Percentiles rank a stretch among this genome's conserved stretches.
Evolutionary conservation across 2,113 vertebrate genomes (phyloP).

Genomic region (Atherinomorus stipes): DNA sequence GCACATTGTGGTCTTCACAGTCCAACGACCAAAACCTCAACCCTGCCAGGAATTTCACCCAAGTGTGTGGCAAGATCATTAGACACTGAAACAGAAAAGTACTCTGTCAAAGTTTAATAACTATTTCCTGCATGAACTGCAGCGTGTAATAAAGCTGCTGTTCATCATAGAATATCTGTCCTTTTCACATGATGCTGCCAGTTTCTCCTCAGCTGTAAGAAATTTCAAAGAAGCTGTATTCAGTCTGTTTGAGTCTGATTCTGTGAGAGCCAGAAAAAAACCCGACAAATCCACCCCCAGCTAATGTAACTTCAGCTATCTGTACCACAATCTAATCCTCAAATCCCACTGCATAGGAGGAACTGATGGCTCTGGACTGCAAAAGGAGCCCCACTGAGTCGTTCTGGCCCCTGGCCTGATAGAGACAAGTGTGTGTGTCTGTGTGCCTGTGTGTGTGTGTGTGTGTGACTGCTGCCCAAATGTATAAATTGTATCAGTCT

Average conservation of each 20-base stretch:
- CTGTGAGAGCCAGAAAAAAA: slow-evolving; percentile 24
- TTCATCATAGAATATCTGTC: slow-evolving; percentile 5
- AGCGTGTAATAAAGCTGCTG: background rate
- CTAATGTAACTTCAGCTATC: slow-evolving; percentile 47
- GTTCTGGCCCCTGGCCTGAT: slow-evolving; percentile 38
- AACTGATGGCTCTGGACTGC: slow-evolving; percentile 35
- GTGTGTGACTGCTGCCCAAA: slow-evolving; percentile 20
- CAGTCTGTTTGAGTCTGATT: slow-evolving; percentile 12
- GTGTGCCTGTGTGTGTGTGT: slow-evolving; percentile 11
- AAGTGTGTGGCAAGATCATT: slow-evolving; percentile 64
- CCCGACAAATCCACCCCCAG: slow-evolving; percentile 42
- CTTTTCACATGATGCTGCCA: slow-evolving; percentile 17
- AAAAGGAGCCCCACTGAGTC: slow-evolving; percentile 4
- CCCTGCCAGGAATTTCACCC: slow-evolving; percentile 71
- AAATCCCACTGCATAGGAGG: slow-evolving; percentile 40
- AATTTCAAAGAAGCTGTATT: slow-evolving; percentile 18
- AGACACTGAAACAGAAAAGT: slow-evolving; percentile 54
- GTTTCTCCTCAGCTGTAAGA: slow-evolving; percentile 24
- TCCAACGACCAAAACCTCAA: slow-evolving; percentile 65
- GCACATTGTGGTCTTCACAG: slow-evolving; percentile 57
- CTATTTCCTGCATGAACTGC: slow-evolving; percentile 33
- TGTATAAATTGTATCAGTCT: slow-evolving; percentile 40
- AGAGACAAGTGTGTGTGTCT: slow-evolving; percentile 11
- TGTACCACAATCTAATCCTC: slow-evolving; percentile 33
- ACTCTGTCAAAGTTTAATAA: slow-evolving; percentile 62